Base-by-base conservation (phyloP, 1,140 invertebrate species). In the Plodia interpunctella region DNA sequence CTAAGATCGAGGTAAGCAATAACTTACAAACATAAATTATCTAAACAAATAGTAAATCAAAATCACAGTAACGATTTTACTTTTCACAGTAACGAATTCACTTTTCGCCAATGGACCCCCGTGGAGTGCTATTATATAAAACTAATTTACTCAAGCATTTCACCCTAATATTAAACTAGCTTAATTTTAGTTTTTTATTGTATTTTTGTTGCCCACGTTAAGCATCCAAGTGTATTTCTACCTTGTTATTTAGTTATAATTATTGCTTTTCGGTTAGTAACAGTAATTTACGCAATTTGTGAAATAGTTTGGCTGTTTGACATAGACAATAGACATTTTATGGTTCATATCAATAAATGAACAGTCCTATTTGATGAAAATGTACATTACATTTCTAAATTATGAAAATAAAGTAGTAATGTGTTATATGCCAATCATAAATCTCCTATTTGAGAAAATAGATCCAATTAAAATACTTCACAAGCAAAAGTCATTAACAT, bases 51-150 rank as follows among this genome's bases (percentile, higher is more conserved):
- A 62, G 63, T 55, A 44, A 44, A 44, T 52, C 18, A 62, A 72
- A 70, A 74, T 73, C 70, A 76, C 68, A 73, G 70, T 63, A 63
- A 63, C 54, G 55, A 69, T 65, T 68, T 50, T n/a, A n/a, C n/a
- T n/a, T n/a, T n/a, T n/a, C n/a, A n/a, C n/a, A n/a, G n/a, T n/a
- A n/a, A 18, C 55, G 60, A 65, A 60, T 63, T 52, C 51, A 63
- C 49, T 30, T 57, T 20, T 20, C 20, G 30, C 56, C 62, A 64
- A 64, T 68, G 62, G 66, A 68, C 62, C 66, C n/a, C 60, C 55
- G 19, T 15, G 17, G 55, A n/a, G 38, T 44, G 38, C 38, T 44
- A 44, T 15, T 32, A 32, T 9, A 44, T 60, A 19, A 15, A 44
- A 44, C n/a, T 44, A 44, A 2, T 44, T 44, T 44, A 44, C n/a